A percentile compares a stretch with the other conserved stretches of the same genome.
Evolutionary conservation across 2,888 invertebrate genomes (phyloP).

Genomic region (Melanostoma mellinum): DNA sequence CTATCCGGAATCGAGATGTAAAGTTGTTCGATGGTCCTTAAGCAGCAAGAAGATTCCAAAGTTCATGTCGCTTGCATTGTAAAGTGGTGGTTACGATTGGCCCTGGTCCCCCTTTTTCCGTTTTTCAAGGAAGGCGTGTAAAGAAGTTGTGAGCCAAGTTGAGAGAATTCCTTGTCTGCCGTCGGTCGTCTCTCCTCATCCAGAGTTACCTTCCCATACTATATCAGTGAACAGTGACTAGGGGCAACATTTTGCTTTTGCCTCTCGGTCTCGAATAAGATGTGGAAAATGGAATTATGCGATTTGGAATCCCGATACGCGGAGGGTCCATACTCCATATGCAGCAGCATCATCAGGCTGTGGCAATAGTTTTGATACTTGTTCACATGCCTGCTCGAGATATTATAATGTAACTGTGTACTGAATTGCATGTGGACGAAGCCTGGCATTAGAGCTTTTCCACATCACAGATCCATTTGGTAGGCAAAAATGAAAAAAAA

Average conservation of each 20-base stretch:
- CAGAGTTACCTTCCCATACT: slow-evolving; percentile 5
- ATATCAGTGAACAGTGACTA: slow-evolving; percentile 24
- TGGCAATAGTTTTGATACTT: slow-evolving; percentile 63
- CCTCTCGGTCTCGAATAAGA: slow-evolving; percentile 60
- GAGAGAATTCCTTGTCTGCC: slow-evolving; percentile 42
- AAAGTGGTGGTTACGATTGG: slow-evolving; percentile 70
- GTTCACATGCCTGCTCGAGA: slow-evolving; percentile 70
- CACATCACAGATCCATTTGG: slow-evolving; percentile 62
- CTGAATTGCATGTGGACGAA: slow-evolving; percentile 59
- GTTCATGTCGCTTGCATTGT: slow-evolving; percentile 70
- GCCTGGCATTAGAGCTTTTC: slow-evolving; percentile 54
- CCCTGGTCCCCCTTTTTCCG: slow-evolving; percentile 55
- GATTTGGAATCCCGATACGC: slow-evolving; percentile 64
- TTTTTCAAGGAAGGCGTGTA: slow-evolving; percentile 64
- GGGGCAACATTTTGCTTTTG: slow-evolving; percentile 48
- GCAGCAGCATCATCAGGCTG: slow-evolving; percentile 24
- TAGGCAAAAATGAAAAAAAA: slow-evolving; percentile 21
- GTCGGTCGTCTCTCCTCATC: slow-evolving; percentile 47
- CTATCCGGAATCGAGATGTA: slow-evolving; percentile 60
- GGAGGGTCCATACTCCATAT: slow-evolving; percentile 61
- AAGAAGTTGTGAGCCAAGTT: slow-evolving; percentile 68
- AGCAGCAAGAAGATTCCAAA: slow-evolving; percentile 69
- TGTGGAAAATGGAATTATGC: slow-evolving; percentile 71
- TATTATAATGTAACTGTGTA: slow-evolving; percentile 71
- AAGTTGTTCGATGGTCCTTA: slow-evolving; percentile 67